Evolutionary conservation across 2,888 invertebrate genomes (phyloP), one percentile per base, ranked within the genome.

Genomic region (Plusia festucae): DNA sequence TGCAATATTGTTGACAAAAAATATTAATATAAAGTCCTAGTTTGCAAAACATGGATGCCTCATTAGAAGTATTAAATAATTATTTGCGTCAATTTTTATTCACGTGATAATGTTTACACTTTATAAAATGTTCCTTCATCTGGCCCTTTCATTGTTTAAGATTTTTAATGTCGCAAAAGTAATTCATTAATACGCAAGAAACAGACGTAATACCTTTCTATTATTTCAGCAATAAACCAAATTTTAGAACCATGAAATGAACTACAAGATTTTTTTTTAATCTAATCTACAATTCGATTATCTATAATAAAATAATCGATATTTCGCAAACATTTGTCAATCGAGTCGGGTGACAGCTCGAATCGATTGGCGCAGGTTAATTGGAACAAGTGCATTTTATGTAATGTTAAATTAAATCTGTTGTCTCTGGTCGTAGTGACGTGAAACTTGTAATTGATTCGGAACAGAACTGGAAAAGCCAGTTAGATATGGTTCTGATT

Each of bases 341-440:
- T 66, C 54, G 60, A 60, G 55, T 79, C 80, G 78, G 81, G 85
- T 86, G 85, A 82, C 82, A 81, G 68, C 76, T 69, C 55, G 65
- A 68, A 68, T 69, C 70, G 56, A 73, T 74, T 65, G 52, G 68
- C 72, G 56, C 72, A 78, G 79, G 75, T 73, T 68, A 85, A 82
- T 76, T 73, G 67, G 82, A 78, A 71, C 88, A 86, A 85, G 86
- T 87, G 85, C 82, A 83, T 64, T 81, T 85, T 83, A 81, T 71
- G 70, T 82, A 84, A 86, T 67, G 70, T 65, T 60, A 73, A 34
- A 56, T 52, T 64, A 56, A 68, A 64, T 68, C 65, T 49, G 56
- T 65, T 61, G 59, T 65, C 52, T 65, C 53, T 60, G 60, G 34
- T 53, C 53, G 20, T 67, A 73, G 70, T 68, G 67, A 68, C 73